phyloP scores from a whole-genome alignment of 2,113 vertebrate species.

The Neofelis nebulosa region DNA sequence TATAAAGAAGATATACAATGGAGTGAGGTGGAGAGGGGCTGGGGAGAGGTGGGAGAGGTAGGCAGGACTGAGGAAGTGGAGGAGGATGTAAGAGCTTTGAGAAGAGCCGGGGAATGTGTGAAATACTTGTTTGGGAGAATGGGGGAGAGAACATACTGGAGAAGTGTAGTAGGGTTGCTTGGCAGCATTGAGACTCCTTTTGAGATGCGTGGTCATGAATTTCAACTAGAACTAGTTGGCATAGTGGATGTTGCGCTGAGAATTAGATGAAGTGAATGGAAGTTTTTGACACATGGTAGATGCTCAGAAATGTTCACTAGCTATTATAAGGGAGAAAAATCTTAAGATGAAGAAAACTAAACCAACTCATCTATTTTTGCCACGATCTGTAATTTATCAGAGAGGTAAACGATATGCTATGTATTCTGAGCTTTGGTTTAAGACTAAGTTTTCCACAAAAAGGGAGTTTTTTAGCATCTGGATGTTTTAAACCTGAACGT shows the following conservation, averaged over 20 bases:
- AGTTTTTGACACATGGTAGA: neutral
- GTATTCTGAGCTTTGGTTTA: conserved; percentile 17
- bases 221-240: conserved; percentile 61
- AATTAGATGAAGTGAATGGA: conserved; percentile 15
- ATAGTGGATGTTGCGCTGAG: neutral
- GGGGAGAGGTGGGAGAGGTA: neutral
- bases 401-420: neutral
- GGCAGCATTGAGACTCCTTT: conserved; percentile 29
- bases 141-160: neutral
- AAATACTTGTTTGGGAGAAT: neutral
- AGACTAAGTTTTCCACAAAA: conserved; percentile 41
- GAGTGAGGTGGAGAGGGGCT: neutral
- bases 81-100: neutral
- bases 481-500: neutral
- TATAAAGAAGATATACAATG: neutral
- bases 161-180: conserved; percentile 42
- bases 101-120: neutral
- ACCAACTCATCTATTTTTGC: neutral
- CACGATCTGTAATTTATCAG: neutral
- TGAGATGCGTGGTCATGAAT: conserved; percentile 52
- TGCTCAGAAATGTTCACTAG: neutral
- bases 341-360: neutral
- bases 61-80: neutral
- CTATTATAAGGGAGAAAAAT: neutral
- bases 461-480: neutral